Percentiles rank a stretch among this genome's conserved stretches.
Evolutionary conservation across 2,113 vertebrate genomes (phyloP).

Genomic region (Hyla sarda): DNA sequence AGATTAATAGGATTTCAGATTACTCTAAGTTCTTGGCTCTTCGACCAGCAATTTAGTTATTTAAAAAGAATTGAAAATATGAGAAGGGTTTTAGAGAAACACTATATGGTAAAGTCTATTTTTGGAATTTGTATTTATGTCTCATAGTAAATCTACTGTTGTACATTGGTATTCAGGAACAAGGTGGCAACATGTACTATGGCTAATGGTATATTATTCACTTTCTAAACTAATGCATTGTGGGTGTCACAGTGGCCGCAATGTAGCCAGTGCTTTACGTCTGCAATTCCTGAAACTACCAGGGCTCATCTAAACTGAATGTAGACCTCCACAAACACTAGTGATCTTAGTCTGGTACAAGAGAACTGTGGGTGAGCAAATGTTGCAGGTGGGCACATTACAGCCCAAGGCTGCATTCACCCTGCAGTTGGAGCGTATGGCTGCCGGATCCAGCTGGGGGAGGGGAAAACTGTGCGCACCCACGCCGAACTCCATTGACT

Average conservation of each 20-base stretch:
- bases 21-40: slow-evolving; percentile 74
- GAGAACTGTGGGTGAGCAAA: too few species aligned
- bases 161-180: background rate
- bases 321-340: too few species aligned
- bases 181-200: background rate
- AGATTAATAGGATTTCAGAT: slow-evolving; percentile 76
- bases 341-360: too few species aligned
- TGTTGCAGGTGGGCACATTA: too few species aligned
- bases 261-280: too few species aligned
- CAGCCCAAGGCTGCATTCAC: too few species aligned
- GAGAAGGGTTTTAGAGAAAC: background rate
- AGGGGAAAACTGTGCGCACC: too few species aligned
- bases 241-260: background rate
- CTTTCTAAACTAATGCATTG: background rate
- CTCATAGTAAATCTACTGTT: background rate
- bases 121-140: background rate
- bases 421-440: too few species aligned
- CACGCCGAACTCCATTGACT: too few species aligned
- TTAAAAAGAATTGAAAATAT: slow-evolving; percentile 10
- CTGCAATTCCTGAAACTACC: too few species aligned
- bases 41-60: slow-evolving; percentile 53
- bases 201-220: background rate
- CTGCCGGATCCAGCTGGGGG: too few species aligned
- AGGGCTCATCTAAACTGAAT: too few species aligned
- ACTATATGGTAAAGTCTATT: background rate